These are phyloP conservation scores for Brachionus sp. DNA, from an alignment of 1,140 invertebrate species.

Conservation along the genomic window DNA sequence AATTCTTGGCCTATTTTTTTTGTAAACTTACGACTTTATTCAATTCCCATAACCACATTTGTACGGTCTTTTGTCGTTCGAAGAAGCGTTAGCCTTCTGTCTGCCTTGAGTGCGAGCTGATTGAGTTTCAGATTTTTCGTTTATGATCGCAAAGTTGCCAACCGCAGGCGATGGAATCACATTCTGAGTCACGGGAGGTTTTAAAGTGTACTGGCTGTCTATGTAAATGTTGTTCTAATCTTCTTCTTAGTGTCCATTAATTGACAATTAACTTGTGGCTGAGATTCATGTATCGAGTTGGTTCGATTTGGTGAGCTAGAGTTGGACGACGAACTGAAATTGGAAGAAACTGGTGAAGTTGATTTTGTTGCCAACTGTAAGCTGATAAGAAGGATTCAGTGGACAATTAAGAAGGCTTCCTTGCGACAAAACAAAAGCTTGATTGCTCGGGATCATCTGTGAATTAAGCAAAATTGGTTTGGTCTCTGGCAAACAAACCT, in stretches of 20 bases:
- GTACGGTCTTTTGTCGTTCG: constrained; percentile 37
- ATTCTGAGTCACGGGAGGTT: background rate
- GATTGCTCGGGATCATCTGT: background rate
- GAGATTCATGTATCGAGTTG: background rate
- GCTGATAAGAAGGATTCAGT: background rate
- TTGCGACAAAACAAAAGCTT: background rate
- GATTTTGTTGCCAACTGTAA: constrained; percentile 18
- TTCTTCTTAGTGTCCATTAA: background rate
- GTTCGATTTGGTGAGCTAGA: constrained; percentile 20
- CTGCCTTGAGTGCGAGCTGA: background rate
- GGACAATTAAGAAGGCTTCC: background rate
- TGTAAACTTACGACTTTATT: constrained; percentile 27
- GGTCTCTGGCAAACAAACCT: background rate
- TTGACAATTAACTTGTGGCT: background rate
- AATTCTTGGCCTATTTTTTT: too few species aligned
- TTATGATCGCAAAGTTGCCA: background rate
- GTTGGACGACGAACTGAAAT: constrained; percentile 3
- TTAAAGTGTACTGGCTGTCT: background rate
- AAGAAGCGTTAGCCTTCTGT: constrained; percentile 4
- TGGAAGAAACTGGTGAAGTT: constrained; percentile 9
- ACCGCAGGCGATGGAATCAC: background rate
- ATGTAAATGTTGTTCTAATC: background rate
- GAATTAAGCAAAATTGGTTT: constrained; percentile 5
- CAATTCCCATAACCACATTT: constrained; percentile 39
- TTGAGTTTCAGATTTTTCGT: background rate